phyloP scores from a whole-genome alignment of 2,113 vertebrate genomes.

The Pelecanoides urinatrix region DNA sequence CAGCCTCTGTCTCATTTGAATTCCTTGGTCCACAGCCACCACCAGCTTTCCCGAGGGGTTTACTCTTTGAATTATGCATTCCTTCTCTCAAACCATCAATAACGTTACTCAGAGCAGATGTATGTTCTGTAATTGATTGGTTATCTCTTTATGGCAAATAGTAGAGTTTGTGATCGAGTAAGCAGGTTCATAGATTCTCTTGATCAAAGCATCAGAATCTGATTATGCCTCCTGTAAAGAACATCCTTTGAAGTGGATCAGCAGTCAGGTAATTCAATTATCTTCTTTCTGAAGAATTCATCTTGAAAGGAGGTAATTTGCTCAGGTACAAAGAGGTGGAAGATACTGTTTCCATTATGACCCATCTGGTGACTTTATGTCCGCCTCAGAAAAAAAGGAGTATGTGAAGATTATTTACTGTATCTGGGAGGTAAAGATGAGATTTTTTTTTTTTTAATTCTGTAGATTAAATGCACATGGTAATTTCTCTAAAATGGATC shows the following conservation, averaged over 20 bases:
- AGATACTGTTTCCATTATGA: conserved; percentile 56
- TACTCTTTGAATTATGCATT: conserved; percentile 31
- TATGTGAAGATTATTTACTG: neutral
- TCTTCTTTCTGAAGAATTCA: conserved; percentile 60
- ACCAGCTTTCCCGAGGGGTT: neutral
- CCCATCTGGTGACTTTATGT: conserved; percentile 62
- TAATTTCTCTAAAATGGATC: neutral
- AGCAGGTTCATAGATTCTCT: conserved; percentile 35
- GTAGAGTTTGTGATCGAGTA: conserved; percentile 51
- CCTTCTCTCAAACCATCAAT: conserved; percentile 40
- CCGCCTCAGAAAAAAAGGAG: neutral
- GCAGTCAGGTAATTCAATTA: conserved; percentile 64
- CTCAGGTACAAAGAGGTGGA: conserved; percentile 65
- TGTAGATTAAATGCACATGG: neutral
- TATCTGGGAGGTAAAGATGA: neutral
- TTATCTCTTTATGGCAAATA: conserved; percentile 56
- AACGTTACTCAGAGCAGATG: conserved; percentile 70
- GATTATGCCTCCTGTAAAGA: conserved; percentile 64
- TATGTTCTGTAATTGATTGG: conserved; percentile 68
- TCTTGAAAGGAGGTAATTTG: conserved; percentile 66
- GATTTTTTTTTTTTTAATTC: neutral
- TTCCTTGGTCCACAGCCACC: neutral
- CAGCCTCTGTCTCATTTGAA: neutral
- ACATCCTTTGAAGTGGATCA: conserved; percentile 75
- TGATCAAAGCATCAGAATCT: conserved; percentile 70